A percentile compares a stretch with the other conserved stretches of the same genome.
phyloP scores from a whole-genome alignment of 2,888 invertebrate species.

The Boloria selene region DNA sequence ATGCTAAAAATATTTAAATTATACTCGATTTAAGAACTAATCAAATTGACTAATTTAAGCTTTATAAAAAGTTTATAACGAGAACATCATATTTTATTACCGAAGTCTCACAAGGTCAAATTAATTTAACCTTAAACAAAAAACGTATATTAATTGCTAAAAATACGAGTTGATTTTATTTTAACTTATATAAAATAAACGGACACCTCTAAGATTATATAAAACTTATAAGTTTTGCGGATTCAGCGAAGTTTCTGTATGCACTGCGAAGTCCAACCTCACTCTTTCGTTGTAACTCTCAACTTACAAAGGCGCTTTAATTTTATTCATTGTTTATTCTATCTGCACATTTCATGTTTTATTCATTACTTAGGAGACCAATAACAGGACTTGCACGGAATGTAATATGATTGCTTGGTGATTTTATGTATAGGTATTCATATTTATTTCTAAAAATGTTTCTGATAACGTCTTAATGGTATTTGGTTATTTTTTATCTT shows the following conservation, averaged over 20 bases:
- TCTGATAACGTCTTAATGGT: too few species aligned
- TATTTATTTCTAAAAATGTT: not conserved
- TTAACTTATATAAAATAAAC: not conserved
- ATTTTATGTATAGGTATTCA: not conserved
- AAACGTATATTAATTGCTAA: not conserved
- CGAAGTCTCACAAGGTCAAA: constrained; percentile 2
- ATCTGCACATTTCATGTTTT: constrained; percentile 17
- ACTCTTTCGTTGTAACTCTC: constrained; percentile 10
- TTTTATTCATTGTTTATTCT: constrained; percentile 24
- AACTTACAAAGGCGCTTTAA: constrained; percentile 22
- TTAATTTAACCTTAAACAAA: not conserved
- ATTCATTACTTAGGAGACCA: constrained; percentile 15
- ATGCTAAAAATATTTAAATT: too few species aligned
- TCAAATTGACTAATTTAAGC: too few species aligned
- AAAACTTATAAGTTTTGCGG: constrained; percentile 12
- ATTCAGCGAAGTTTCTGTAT: constrained; percentile 7
- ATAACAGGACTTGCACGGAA: not conserved
- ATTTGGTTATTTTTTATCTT: too few species aligned
- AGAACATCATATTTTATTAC: not conserved
- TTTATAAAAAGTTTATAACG: not conserved
- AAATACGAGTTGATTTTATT: not conserved
- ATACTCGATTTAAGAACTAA: too few species aligned
- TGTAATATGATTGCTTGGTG: not conserved
- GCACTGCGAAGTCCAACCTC: constrained; percentile 17
- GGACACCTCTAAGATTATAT: constrained; percentile 9